Percentiles rank a stretch among this genome's conserved stretches.
Conservation (phyloP, 2,113 vertebrate genomes). For the Clarias batrachus region DNA sequence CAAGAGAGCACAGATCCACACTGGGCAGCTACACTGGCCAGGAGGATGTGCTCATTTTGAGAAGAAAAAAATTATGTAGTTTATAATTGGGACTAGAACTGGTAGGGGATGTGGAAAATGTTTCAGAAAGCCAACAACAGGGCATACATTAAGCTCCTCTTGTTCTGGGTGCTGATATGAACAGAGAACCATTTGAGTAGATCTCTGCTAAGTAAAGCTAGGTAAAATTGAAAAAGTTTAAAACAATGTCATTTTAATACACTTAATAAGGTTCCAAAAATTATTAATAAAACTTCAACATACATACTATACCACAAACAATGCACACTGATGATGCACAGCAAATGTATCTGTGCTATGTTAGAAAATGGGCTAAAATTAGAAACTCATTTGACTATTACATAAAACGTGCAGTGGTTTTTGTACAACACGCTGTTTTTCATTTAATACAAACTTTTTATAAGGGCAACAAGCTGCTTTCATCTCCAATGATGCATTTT, state of each 20-base stretch:
- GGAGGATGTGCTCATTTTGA: constrained; percentile 44
- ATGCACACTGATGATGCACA: neutral
- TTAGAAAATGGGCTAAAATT: neutral
- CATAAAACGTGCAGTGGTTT: neutral
- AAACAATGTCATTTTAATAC: neutral
- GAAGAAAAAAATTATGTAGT: constrained; percentile 51
- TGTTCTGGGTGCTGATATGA: constrained; percentile 15
- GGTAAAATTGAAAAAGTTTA: neutral
- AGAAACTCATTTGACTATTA: neutral
- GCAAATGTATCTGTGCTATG: neutral
- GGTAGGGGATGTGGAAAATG: constrained; percentile 44
- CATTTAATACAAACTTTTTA: constrained; percentile 23
- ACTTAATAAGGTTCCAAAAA: neutral
- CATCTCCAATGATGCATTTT: constrained; percentile 53
- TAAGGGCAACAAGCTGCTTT: constrained; percentile 51
- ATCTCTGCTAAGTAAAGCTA: neutral
- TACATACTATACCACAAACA: neutral
- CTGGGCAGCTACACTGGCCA: constrained; percentile 49
- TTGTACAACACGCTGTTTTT: constrained; percentile 2
- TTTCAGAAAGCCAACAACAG: constrained; percentile 36
- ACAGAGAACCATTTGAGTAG: neutral
- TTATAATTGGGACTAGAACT: constrained; percentile 57
- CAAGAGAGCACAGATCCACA: constrained; percentile 59
- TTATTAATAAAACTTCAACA: neutral
- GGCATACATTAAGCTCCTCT: constrained; percentile 37